These are phyloP conservation scores for Jaculus jaculus DNA, from an alignment of 2,113 vertebrate genomes.

Conservation along the genomic window DNA sequence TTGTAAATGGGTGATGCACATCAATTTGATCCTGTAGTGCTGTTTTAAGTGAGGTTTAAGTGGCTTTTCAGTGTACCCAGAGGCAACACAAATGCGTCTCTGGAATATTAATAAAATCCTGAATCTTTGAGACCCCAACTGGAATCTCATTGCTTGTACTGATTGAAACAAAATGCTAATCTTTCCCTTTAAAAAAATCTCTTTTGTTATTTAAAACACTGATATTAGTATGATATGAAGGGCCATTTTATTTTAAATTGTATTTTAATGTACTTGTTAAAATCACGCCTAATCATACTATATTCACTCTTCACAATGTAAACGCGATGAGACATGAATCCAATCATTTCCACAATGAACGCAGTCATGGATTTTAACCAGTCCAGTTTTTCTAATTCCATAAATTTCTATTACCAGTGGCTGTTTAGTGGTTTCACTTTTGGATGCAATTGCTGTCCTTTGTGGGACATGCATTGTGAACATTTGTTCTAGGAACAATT, in stretches of 20 bases:
- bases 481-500: constrained; percentile 66
- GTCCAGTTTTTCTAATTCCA: constrained; percentile 84
- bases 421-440: constrained; percentile 76
- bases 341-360: constrained; percentile 82
- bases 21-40: constrained; percentile 93
- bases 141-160: constrained; percentile 87
- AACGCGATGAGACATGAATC: constrained; percentile 89
- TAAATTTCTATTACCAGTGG: constrained; percentile 82
- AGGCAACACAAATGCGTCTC: constrained; percentile 91
- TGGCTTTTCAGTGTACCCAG: constrained; percentile 92
- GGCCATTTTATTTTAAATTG: constrained; percentile 89
- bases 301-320: constrained; percentile 89
- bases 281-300: constrained; percentile 90
- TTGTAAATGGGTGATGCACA: constrained; percentile 92
- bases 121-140: constrained; percentile 91
- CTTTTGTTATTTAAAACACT: constrained; percentile 92
- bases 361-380: constrained; percentile 82
- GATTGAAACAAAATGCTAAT: constrained; percentile 92
- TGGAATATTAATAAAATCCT: constrained; percentile 92
- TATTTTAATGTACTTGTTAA: constrained; percentile 90
- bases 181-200: constrained; percentile 86
- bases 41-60: constrained; percentile 92
- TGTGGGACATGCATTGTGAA: constrained; percentile 66
- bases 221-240: constrained; percentile 88
- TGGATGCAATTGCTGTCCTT: constrained; percentile 73